Evolutionary conservation across 2,888 invertebrate species (phyloP), one percentile per base, ranked within the genome.

Genomic region (Drosophila trichaetosa): DNA sequence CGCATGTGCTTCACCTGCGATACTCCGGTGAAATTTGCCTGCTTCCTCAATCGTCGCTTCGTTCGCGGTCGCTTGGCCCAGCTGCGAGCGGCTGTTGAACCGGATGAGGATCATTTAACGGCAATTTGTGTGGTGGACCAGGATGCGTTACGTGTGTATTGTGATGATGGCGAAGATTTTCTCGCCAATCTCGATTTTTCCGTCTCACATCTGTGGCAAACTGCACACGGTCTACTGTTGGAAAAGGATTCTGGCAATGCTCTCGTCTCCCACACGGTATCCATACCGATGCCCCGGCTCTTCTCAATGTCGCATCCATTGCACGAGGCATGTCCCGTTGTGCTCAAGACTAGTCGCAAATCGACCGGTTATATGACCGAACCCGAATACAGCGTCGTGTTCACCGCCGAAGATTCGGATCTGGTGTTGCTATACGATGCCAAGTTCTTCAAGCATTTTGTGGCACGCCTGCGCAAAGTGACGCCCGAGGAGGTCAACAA

Each of bases 261-360:
- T 0, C 79, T 91, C 16, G 84, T 93, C 34, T 91, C 92, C 46
- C 88, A 91, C 54, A 85, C 46, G 16, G 24, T 92, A 7, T 79
- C 91, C 48, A 94, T 95, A 58, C 94, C 94, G 0, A 94, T 97
- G 89, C 97, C 98, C 0, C 95, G 96, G 0, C 94, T 98, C 56
- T 99, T 97, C 92, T 97, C 98, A 11, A 93, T 99, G 68, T 94
- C 96, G 0, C 98, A 98, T 94, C 98, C 98, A 0, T 93, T 98
- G 61, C 97, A 99, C 92, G 98, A 99, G 93, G 96, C 98, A 33
- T 96, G 96, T 64, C 98, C 98, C 0, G 95, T 98, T 40, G 93
- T 97, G 10, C 94, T 96, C 73, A 96, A 96, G 90, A 95, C 96
- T 21, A 94, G 95, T 71, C 93, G 93, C 1, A 94, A 94, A 65